Base-by-base conservation (phyloP, 2,797 vertebrate species). In the Cossypha dichroa region DNA sequence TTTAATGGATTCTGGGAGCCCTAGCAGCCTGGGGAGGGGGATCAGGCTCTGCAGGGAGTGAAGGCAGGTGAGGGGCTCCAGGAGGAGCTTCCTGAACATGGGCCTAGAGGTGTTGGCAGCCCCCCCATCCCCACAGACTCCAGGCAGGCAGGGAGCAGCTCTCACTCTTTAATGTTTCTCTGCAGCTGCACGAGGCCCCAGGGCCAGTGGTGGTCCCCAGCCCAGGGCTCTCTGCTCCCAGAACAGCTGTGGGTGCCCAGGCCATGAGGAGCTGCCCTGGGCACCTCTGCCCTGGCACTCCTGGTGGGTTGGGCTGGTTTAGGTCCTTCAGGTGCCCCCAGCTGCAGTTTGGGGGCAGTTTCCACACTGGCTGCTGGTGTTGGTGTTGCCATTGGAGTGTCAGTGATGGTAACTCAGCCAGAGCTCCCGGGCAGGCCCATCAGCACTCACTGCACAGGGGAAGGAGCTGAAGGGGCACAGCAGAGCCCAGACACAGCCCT, bases 361-460 rank as follows among this genome's bases (percentile, higher is more conserved):
- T 23, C 49, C 58, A 6, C 0, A 4, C 62, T 19, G 60, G 36
- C 4, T 22, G 63, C 43, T 38, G 72, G 28, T 8, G 3, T 2
- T 15, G 43, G 23, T 54, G 69, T n/a, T 13, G 15, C 13, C 13
- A 1, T 6, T 31, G 52, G 19, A 38, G n/a, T 11, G n/a, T 8
- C 28, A 36, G 77, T 6, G 56, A 2, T 1, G 4, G 13, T 12
- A 7, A 7, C 23, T 9, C 56, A 5, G 62, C 20, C 10, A 28
- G 40, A 45, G n/a, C 60, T 58, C 29, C 3, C 49, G 9, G 70
- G 2, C 1, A 2, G 45, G 14, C 2, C 46, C 26, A 2, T 0
- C 6, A 31, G 81, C 15, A 1, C 34, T n/a, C 7, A 1, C 4
- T 19, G 52, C 82, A 28, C 28, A 1, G 3, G 15, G 5, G 69